Conservation (phyloP, 64 coral and sea anemone species). For the Montipora capricornis region DNA sequence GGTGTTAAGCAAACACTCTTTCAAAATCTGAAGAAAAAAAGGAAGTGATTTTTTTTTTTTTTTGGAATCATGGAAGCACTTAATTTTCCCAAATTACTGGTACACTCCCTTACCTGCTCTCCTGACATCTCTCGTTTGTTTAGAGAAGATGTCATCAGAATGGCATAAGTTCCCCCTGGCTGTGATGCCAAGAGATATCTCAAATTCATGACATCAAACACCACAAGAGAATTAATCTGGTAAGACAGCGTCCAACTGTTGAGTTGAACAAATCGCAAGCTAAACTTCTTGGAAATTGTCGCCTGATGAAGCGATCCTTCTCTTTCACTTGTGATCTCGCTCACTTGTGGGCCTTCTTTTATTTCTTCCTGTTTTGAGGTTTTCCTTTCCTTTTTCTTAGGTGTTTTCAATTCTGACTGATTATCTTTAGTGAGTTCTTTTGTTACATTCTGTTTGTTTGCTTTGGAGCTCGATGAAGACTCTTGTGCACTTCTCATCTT, state of each 20-base stretch:
- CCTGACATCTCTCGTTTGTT: slow-evolving; percentile 3
- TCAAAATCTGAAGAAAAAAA: no score
- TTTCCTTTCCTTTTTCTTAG: not conserved
- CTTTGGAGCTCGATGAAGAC: not conserved
- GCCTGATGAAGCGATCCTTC: not conserved
- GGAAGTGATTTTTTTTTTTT: no score
- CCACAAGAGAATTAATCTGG: slow-evolving; percentile 83
- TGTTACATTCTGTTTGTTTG: not conserved
- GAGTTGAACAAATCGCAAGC: slow-evolving; percentile 4
- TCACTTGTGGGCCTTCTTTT: not conserved
- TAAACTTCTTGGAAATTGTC: not conserved
- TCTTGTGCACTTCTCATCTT: not conserved
- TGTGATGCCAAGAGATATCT: slow-evolving; percentile 79
- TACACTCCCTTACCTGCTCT: not conserved
- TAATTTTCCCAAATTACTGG: no score
- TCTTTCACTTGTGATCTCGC: not conserved
- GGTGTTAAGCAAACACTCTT: no score
- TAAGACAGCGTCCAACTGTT: slow-evolving; percentile 71
- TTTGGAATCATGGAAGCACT: no score
- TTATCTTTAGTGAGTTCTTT: not conserved
- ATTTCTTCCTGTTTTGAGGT: slow-evolving; percentile 8
- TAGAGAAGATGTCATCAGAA: slow-evolving; percentile 41
- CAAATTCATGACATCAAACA: slow-evolving; percentile 32
- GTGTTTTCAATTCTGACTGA: not conserved
- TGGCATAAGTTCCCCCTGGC: slow-evolving; percentile 84